phyloP scores from a whole-genome alignment of 2,113 vertebrate genomes.

The Platysternon megacephalum region DNA sequence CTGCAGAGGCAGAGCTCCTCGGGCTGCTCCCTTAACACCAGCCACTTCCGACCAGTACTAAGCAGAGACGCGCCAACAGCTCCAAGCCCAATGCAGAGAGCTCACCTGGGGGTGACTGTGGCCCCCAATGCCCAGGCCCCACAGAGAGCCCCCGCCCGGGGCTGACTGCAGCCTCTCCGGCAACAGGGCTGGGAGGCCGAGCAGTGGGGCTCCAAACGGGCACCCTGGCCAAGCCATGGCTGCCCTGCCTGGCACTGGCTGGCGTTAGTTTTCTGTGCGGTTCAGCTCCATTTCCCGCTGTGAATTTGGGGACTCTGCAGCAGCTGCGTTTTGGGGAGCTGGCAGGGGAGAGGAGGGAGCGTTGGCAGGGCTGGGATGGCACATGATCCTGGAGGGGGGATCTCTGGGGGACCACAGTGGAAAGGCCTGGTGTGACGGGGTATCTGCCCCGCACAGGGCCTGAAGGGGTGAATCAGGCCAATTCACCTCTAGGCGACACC shows the following conservation, averaged over 20 bases:
- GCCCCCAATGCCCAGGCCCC: background rate
- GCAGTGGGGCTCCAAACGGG: background rate
- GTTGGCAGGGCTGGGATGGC: background rate
- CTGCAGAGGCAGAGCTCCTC: too few species aligned
- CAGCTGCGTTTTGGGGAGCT: background rate
- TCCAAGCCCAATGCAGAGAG: background rate
- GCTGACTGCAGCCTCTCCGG: background rate
- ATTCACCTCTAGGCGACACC: background rate
- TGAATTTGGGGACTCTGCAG: background rate
- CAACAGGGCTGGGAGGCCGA: background rate
- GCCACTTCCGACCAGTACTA: background rate
- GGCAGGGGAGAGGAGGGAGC: background rate
- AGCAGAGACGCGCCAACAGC: background rate
- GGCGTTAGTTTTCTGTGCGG: too few species aligned
- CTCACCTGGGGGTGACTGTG: background rate
- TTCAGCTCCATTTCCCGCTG: background rate
- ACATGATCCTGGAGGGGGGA: too few species aligned
- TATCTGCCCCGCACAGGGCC: background rate
- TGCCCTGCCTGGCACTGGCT: too few species aligned
- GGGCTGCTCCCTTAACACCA: background rate
- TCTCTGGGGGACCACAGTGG: background rate
- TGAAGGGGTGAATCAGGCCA: background rate
- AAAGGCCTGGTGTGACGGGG: background rate
- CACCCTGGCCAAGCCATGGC: background rate
- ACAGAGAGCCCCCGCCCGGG: too few species aligned